These are phyloP conservation scores for Puntigrus tetrazona DNA, from an alignment of 2,113 vertebrate genomes.

Conservation along the genomic window DNA sequence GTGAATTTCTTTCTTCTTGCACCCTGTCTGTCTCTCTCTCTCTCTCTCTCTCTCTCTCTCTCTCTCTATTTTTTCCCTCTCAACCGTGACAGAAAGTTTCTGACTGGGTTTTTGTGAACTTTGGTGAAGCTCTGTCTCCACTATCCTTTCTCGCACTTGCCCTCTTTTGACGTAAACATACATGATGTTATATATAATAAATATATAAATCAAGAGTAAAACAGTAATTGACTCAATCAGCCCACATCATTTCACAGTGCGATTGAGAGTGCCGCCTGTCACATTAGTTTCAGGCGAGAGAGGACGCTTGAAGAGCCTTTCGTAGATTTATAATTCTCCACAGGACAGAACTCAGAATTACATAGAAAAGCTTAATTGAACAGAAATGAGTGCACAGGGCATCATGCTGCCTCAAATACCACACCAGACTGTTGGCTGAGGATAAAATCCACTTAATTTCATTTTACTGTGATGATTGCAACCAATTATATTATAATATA, in stretches of 20 bases:
- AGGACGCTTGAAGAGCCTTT: not conserved
- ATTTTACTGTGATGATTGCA: too few relatives aligned
- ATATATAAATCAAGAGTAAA: constrained; percentile 28
- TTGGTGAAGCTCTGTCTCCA: constrained; percentile 2
- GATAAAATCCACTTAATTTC: not conserved
- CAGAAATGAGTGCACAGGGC: not conserved
- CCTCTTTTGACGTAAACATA: not conserved
- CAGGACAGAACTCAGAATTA: not conserved
- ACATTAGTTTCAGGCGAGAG: constrained; percentile 4
- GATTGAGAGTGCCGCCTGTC: constrained; percentile 23
- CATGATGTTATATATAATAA: not conserved
- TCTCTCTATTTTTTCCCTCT: not conserved
- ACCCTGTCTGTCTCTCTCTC: not conserved
- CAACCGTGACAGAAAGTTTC: constrained; percentile 12
- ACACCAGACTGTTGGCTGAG: too few relatives aligned
- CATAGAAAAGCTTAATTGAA: not conserved
- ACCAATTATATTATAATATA: too few relatives aligned
- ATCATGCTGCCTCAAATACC: too few relatives aligned
- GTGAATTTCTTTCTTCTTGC: constrained; percentile 17
- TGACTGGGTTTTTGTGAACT: not conserved
- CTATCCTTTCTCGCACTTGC: not conserved
- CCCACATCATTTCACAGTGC: constrained; percentile 28
- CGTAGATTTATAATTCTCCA: not conserved
- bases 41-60: not conserved
- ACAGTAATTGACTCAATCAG: not conserved